These are phyloP conservation scores for Trilocha varians DNA, from an alignment of 2,888 invertebrate genomes.

Conservation along the genomic window DNA sequence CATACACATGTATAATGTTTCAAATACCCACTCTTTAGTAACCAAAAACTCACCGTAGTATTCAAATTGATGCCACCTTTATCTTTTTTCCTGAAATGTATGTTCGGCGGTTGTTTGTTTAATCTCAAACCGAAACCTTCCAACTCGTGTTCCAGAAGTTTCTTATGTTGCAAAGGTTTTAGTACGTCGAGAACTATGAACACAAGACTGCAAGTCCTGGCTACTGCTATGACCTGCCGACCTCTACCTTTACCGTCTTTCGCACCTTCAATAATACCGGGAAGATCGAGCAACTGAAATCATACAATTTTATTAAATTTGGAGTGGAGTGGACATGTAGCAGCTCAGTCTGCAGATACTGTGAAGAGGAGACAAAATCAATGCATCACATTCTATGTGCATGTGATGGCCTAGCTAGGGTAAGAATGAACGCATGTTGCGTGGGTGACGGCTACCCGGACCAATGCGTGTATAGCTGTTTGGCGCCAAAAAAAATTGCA, in stretches of 20 bases:
- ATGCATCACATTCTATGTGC: too few species aligned
- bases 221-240: slow-evolving; percentile 98
- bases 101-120: slow-evolving; percentile 98
- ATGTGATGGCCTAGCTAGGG: too few species aligned
- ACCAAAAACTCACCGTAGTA: slow-evolving; percentile 79
- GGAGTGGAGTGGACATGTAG: too few species aligned
- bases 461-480: too few species aligned
- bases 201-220: slow-evolving; percentile 97
- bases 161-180: slow-evolving; percentile 97
- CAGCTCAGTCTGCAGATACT: too few species aligned
- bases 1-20: too few species aligned
- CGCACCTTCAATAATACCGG: slow-evolving; percentile 99
- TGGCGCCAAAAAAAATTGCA: too few species aligned
- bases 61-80: slow-evolving; percentile 99
- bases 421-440: too few species aligned
- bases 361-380: too few species aligned
- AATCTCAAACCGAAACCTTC: slow-evolving; percentile 98
- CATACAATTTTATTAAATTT: slow-evolving; percentile 4
- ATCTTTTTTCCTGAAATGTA: slow-evolving; percentile 96
- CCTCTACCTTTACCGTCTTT: slow-evolving; percentile 99
- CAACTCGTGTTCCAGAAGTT: slow-evolving; percentile 96
- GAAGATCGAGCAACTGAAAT: slow-evolving; percentile 92
- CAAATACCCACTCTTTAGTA: too few species aligned
- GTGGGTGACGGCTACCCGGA: too few species aligned
- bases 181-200: slow-evolving; percentile 98